Base-by-base conservation (phyloP, 2,888 invertebrate genomes). In the Eristalinus aeneus region DNA sequence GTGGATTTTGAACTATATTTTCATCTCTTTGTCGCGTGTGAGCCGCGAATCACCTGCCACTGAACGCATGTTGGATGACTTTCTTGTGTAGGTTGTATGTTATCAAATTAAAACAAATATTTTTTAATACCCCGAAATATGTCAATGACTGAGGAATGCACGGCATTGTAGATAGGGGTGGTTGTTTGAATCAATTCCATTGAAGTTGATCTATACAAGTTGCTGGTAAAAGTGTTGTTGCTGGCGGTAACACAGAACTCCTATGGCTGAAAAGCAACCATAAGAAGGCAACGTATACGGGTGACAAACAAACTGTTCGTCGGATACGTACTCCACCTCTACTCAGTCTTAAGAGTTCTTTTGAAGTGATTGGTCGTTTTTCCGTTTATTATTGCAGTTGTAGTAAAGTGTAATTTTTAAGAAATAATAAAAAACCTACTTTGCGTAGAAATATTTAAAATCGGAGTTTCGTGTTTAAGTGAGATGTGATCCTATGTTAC, bases 291-390 rank as follows among this genome's bases (percentile, higher is more conserved):
- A 71, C 64, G 60, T 23, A 67, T 76, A 85, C 72, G 81, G 68
- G 68, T 68, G 81, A 85, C 64, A 77, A 46, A 46, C 46, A 73
- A 60, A 64, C 69, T 64, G 76, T 86, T 69, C 64, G 72, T 78
- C 72, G 73, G 63, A 86, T 72, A 46, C 46, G 53, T 53, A 81
- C 46, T 46, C 46, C 16, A 46, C 46, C 27, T 27, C 27, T 34
- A 75, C 84, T 87, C 79, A 91, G 90, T 91, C 91, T 89, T 90
- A 88, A 89, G 88, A 91, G 89, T 91, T 91, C 91, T 90, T 90
- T 90, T 90, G 90, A 88, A 89, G 89, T 89, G 91, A 88, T 85
- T 89, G 90, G 90, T 91, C 90, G 90, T 91, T 88, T 85, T 78
- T 75, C 76, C 69, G 82, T 80, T 74, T 60, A 77, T 77, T 77